Conservation (phyloP, 2,113 vertebrate species). For the Excalfactoria chinensis region DNA sequence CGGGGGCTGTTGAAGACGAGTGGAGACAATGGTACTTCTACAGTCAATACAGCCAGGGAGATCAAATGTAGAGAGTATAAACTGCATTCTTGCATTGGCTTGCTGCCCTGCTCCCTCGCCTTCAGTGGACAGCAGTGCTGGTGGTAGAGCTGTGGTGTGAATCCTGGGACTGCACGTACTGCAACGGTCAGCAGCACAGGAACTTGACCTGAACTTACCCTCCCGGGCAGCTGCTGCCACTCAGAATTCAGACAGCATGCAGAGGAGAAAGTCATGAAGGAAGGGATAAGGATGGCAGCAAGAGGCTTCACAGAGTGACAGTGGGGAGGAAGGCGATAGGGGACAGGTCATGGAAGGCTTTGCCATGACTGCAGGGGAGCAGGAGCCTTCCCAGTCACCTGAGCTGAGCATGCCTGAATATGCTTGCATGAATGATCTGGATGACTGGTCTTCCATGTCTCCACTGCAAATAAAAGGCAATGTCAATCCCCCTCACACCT, state of each 20-base stretch:
- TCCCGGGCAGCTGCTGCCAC: not conserved
- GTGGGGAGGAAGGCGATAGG: not conserved
- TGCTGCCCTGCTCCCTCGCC: not conserved
- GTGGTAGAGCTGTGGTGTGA: not conserved
- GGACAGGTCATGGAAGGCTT: not conserved
- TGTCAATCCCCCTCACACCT: not conserved
- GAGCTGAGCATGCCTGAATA: not conserved
- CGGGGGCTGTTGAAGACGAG: no score
- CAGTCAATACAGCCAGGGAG: not conserved
- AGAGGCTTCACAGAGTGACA: not conserved
- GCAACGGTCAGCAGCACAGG: not conserved
- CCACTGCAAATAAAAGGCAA: not conserved
- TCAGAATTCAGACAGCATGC: not conserved
- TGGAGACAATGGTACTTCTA: not conserved
- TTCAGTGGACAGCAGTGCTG: not conserved
- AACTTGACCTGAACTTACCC: not conserved
- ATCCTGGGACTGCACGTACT: not conserved
- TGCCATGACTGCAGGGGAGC: not conserved
- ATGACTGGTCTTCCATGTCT: not conserved
- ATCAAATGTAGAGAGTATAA: not conserved
- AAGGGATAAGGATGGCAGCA: not conserved
- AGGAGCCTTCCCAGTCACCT: not conserved
- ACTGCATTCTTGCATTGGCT: not conserved
- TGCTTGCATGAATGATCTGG: not conserved
- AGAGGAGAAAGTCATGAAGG: not conserved